Evolutionary conservation across 2,888 invertebrate genomes (phyloP).

Genomic region (Polietes domitor): DNA sequence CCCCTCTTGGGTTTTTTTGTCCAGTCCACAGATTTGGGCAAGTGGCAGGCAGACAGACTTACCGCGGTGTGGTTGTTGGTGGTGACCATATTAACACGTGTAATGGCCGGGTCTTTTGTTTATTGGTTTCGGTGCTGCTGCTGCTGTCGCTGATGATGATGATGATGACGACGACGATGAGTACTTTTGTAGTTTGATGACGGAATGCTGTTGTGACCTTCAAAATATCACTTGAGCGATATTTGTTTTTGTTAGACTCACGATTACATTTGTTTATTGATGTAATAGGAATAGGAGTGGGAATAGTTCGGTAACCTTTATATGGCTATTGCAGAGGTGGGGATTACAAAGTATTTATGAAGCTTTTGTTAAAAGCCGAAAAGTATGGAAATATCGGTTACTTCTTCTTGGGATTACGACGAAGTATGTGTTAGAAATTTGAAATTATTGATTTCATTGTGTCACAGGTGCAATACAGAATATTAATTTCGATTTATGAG

Average conservation of each 20-base stretch:
- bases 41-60: too few relatives aligned
- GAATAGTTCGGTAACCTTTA: background rate
- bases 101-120: slow-evolving; percentile 27
- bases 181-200: slow-evolving; percentile 28
- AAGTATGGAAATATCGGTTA: background rate
- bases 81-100: slow-evolving; percentile 31
- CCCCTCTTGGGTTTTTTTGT: slow-evolving; percentile 3
- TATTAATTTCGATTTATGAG: too few relatives aligned
- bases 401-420: background rate
- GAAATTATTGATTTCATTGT: background rate
- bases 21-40: background rate
- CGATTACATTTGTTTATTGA: background rate
- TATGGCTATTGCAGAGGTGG: background rate
- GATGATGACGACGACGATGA: slow-evolving; percentile 12
- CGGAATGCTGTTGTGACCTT: slow-evolving; percentile 15
- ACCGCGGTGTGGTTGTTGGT: background rate
- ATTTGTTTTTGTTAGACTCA: background rate
- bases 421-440: background rate
- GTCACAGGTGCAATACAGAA: background rate
- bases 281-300: background rate
- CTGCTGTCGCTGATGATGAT: background rate
- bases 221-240: slow-evolving; percentile 22
- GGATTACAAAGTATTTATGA: background rate
- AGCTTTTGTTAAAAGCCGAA: background rate
- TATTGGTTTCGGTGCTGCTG: background rate